These are phyloP conservation scores for Chlorops oryzae DNA, from an alignment of 1,140 invertebrate species.

Conservation along the genomic window DNA sequence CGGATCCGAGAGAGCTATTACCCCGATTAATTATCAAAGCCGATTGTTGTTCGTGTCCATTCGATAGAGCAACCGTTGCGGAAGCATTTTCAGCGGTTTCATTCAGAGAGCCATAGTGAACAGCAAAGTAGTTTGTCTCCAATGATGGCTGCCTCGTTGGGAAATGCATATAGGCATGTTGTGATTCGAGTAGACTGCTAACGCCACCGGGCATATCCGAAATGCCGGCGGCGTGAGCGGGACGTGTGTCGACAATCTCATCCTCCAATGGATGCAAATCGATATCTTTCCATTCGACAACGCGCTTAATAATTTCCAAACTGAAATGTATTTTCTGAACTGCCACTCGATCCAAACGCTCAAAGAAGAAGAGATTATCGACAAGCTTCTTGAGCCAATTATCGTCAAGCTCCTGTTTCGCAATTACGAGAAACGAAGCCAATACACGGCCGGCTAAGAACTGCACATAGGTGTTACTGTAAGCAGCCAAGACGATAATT, in stretches of 20 bases:
- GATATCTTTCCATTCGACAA: slow-evolving; percentile 81
- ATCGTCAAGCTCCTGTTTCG: slow-evolving; percentile 70
- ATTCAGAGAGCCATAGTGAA: slow-evolving; percentile 29
- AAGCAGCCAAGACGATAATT: slow-evolving; percentile 70
- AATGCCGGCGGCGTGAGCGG: no score
- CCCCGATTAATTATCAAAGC: no score
- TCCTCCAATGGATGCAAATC: slow-evolving; percentile 76
- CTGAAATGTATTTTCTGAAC: slow-evolving; percentile 72
- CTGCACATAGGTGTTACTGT: slow-evolving; percentile 71
- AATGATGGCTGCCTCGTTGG: slow-evolving; percentile 35
- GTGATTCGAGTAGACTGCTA: no score
- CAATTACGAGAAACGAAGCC: slow-evolving; percentile 74
- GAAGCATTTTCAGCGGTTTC: background rate
- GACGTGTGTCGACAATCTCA: slow-evolving; percentile 21
- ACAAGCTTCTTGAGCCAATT: slow-evolving; percentile 70
- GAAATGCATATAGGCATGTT: slow-evolving; percentile 36
- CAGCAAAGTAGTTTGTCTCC: slow-evolving; percentile 43
- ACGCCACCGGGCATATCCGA: no score
- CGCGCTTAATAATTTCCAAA: slow-evolving; percentile 74
- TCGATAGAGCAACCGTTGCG: no score
- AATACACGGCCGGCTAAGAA: slow-evolving; percentile 73
- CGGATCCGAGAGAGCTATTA: no score
- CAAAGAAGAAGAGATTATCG: slow-evolving; percentile 58
- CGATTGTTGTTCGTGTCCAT: no score
- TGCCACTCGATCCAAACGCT: slow-evolving; percentile 53